Evolutionary conservation across 1,140 invertebrate genomes (phyloP).

Genomic region (Drosophila sulfurigaster): DNA sequence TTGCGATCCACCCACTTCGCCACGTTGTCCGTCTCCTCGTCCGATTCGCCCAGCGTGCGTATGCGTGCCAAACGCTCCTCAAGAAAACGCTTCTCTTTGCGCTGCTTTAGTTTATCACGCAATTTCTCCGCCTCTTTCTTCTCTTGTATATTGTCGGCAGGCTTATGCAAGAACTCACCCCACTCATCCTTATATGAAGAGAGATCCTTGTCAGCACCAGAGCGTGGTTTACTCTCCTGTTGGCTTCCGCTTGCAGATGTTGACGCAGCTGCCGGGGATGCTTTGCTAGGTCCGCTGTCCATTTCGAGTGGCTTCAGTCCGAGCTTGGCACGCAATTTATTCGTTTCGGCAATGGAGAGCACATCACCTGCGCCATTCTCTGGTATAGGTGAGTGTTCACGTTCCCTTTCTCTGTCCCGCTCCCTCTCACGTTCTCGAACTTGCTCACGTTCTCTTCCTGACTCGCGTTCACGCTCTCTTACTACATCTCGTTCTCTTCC

Average conservation of each 20-base stretch:
- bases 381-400: constrained; percentile 82
- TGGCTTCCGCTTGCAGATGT: constrained; percentile 29
- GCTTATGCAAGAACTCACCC: constrained; percentile 97
- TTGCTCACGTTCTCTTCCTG: constrained; percentile 39
- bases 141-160: constrained; percentile 92
- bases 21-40: constrained; percentile 91
- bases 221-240: constrained; percentile 44
- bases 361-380: constrained; percentile 86
- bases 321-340: constrained; percentile 95
- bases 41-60: constrained; percentile 90
- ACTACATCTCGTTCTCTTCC: constrained; percentile 79
- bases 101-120: constrained; percentile 91
- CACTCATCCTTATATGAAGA: constrained; percentile 91
- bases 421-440: constrained; percentile 34
- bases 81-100: constrained; percentile 92
- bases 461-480: constrained; percentile 46
- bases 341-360: constrained; percentile 96
- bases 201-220: constrained; percentile 84
- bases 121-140: constrained; percentile 93
- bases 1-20: constrained; percentile 93
- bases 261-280: constrained; percentile 24
- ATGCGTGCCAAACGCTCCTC: constrained; percentile 88
- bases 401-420: constrained; percentile 9
- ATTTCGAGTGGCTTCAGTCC: constrained; percentile 96
- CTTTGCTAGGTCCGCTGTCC: constrained; percentile 79